Conservation (phyloP, 2,888 invertebrate genomes). For the Itoplectis maculator region DNA sequence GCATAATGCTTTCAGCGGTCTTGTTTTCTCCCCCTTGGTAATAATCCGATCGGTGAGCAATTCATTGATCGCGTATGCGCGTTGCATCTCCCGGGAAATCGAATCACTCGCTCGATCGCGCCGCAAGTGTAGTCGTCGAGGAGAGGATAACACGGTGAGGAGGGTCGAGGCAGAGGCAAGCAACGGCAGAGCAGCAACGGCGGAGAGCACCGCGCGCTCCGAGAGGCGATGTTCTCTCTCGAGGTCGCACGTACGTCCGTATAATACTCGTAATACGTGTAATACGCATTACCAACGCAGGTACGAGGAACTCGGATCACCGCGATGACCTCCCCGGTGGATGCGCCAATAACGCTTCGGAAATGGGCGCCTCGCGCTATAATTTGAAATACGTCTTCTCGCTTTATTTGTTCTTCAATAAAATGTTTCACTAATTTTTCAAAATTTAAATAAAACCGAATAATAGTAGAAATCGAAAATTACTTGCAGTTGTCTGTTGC, state of each 20-base stretch:
- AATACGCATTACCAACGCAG: conserved; percentile 82
- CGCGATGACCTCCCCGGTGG: conserved; percentile 67
- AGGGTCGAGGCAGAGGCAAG: conserved; percentile 13
- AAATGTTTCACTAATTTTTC: background rate
- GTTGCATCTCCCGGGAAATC: conserved; percentile 26
- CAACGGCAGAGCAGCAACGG: background rate
- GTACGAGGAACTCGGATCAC: conserved; percentile 79
- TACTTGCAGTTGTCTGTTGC: no score
- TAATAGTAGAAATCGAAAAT: no score
- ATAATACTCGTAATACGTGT: conserved; percentile 82
- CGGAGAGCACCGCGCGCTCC: conserved; percentile 19
- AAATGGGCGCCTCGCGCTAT: background rate
- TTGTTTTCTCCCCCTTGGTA: background rate
- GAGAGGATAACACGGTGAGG: conserved; percentile 1
- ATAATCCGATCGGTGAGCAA: conserved; percentile 42
- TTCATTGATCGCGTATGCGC: conserved; percentile 38
- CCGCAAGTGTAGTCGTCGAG: background rate
- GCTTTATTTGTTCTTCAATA: background rate
- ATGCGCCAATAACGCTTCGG: background rate
- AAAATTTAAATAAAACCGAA: no score
- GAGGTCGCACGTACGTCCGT: conserved; percentile 81
- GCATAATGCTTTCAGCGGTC: conserved; percentile 25
- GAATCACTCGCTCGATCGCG: conserved; percentile 46
- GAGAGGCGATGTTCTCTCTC: conserved; percentile 67
- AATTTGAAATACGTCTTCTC: background rate